A percentile compares a stretch with the other conserved stretches of the same genome.
phyloP scores from a whole-genome alignment of 2,113 vertebrate genomes.

The Sigmodon hispidus region DNA sequence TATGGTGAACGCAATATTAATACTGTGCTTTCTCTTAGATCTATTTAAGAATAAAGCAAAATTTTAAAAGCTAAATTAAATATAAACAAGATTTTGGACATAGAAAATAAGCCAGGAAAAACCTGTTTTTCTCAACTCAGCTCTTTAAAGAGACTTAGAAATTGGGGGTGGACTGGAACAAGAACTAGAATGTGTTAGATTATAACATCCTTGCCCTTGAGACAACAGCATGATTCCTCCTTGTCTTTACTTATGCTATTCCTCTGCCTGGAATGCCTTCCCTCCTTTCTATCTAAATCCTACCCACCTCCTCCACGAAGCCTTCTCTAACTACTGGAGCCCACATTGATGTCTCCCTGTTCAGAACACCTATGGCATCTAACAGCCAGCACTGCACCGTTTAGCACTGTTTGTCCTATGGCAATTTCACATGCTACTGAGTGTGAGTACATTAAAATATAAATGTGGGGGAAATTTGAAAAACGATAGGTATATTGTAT shows the following conservation, averaged over 20 bases:
- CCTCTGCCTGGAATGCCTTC: constrained; percentile 83
- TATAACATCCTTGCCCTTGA: constrained; percentile 80
- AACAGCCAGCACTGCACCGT: constrained; percentile 81
- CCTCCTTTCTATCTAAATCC: constrained; percentile 83
- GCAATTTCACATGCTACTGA: constrained; percentile 83
- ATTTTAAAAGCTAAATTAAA: constrained; percentile 64
- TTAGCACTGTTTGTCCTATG: constrained; percentile 84
- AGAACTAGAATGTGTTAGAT: constrained; percentile 80
- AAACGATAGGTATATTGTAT: constrained; percentile 67
- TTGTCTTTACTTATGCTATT: constrained; percentile 83
- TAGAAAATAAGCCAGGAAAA: constrained; percentile 70
- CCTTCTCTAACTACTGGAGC: constrained; percentile 80
- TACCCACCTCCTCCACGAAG: constrained; percentile 82
- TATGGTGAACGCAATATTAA: constrained; percentile 69
- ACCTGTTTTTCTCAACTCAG: constrained; percentile 67
- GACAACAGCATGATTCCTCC: constrained; percentile 82
- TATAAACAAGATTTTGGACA: constrained; percentile 61
- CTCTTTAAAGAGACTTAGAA: constrained; percentile 77
- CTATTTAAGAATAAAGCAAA: constrained; percentile 58
- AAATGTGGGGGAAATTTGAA: constrained; percentile 78
- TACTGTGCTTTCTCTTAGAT: constrained; percentile 65
- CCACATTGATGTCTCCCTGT: constrained; percentile 83
- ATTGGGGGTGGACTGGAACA: constrained; percentile 81
- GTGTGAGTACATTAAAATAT: constrained; percentile 83
- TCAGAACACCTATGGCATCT: constrained; percentile 82